phyloP scores from a whole-genome alignment of 2,888 invertebrate species.

The Machimus rusticus region DNA sequence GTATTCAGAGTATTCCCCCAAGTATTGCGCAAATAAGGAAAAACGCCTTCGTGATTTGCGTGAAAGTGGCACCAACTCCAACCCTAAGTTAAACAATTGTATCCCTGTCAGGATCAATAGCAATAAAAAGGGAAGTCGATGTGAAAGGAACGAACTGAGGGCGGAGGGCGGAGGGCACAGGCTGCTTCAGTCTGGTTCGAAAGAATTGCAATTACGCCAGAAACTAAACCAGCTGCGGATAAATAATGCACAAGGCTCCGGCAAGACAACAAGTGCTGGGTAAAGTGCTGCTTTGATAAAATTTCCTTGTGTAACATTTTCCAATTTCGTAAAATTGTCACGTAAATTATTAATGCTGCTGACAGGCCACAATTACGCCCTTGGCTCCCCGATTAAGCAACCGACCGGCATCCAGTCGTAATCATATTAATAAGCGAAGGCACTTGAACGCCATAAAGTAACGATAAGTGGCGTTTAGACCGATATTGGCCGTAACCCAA shows the following conservation, averaged over 20 bases:
- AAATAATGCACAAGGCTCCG: not conserved
- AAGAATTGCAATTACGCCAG: not conserved
- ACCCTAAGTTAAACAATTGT: not conserved
- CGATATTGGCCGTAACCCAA: conserved; percentile 22
- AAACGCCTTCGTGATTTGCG: not conserved
- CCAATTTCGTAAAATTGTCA: conserved; percentile 24
- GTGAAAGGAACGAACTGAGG: not conserved
- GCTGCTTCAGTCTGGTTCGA: not conserved
- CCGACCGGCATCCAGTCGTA: not conserved
- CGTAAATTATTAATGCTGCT: conserved; percentile 24
- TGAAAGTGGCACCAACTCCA: not conserved
- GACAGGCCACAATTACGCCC: conserved; percentile 11
- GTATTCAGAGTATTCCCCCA: not conserved
- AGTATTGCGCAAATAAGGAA: not conserved
- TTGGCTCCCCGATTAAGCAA: not conserved
- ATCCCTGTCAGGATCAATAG: not conserved
- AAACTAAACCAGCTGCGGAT: conserved; percentile 6
- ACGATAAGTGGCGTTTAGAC: conserved; percentile 32
- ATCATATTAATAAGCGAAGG: conserved; percentile 22
- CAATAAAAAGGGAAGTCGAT: not conserved
- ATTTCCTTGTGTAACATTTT: conserved; percentile 10
- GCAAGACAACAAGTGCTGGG: not conserved
- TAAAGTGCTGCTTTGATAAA: not conserved
- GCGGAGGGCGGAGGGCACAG: not conserved
- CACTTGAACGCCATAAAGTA: conserved; percentile 24